phyloP scores from a whole-genome alignment of 2,888 invertebrate genomes.

The Caenorhabditis wallacei region DNA sequence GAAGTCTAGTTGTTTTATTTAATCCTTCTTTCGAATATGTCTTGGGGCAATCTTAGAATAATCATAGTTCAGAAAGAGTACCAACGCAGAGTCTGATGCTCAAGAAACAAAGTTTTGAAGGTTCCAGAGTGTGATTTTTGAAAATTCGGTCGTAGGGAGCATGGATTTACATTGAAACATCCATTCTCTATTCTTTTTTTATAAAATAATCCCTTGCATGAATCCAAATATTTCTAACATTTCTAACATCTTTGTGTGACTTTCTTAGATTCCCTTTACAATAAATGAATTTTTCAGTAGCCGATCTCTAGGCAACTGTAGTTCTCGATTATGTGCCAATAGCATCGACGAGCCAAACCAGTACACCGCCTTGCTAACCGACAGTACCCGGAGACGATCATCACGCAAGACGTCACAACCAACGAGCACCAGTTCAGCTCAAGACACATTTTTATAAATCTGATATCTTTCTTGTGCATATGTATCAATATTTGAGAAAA shows the following conservation, averaged over 20 bases:
- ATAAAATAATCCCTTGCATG: too few species aligned
- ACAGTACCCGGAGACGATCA: slow-evolving; percentile 74
- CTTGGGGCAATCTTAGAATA: slow-evolving; percentile 4
- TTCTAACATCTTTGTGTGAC: slow-evolving; percentile 29
- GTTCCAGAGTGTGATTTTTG: slow-evolving; percentile 14
- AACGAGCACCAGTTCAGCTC: slow-evolving; percentile 80
- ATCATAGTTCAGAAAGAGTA: slow-evolving; percentile 55
- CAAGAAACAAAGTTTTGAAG: slow-evolving; percentile 41
- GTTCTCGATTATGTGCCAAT: slow-evolving; percentile 69
- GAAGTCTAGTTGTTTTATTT: not conserved
- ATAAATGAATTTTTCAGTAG: slow-evolving; percentile 48
- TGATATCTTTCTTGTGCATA: slow-evolving; percentile 43
- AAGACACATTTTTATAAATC: slow-evolving; percentile 80
- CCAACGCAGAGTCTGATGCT: slow-evolving; percentile 16
- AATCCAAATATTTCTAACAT: not conserved
- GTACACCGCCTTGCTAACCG: slow-evolving; percentile 80
- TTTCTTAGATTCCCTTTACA: not conserved
- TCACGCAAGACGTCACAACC: slow-evolving; percentile 78
- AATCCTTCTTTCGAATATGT: slow-evolving; percentile 2
- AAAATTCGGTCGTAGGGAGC: not conserved
- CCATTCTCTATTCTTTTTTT: not conserved
- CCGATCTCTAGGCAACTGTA: slow-evolving; percentile 71
- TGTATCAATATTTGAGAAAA: slow-evolving; percentile 10
- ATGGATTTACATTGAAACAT: too few species aligned
- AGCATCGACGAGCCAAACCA: slow-evolving; percentile 76